Conservation (phyloP, 2,888 invertebrate species). For the Halictus ligatus region DNA sequence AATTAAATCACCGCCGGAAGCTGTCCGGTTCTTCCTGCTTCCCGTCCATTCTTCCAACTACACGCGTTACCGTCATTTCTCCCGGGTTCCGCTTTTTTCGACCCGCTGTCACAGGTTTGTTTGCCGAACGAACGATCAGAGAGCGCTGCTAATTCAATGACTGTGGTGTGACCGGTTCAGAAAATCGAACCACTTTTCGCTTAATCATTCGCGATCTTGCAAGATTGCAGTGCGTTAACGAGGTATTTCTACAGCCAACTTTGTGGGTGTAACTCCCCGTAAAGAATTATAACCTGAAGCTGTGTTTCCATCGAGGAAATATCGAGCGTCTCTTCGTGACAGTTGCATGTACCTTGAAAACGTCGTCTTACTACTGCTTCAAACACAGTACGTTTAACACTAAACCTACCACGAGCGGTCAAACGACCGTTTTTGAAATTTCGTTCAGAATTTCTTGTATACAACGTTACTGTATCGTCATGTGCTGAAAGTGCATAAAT, state of each 20-base stretch:
- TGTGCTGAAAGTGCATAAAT: too few species aligned
- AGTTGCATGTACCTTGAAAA: background rate
- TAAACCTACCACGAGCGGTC: too few species aligned
- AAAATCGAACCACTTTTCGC: background rate
- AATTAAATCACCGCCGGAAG: slow-evolving; percentile 72
- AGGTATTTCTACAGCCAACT: too few species aligned
- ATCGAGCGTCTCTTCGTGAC: too few species aligned
- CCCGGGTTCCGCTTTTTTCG: slow-evolving; percentile 4
- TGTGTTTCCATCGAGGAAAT: too few species aligned
- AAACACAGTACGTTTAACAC: too few species aligned
- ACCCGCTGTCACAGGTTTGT: background rate
- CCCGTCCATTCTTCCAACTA: slow-evolving; percentile 1
- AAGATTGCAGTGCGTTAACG: background rate
- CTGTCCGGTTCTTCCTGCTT: slow-evolving; percentile 25
- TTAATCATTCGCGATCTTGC: background rate
- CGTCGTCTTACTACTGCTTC: too few species aligned
- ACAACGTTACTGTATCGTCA: too few species aligned
- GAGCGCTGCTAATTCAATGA: background rate
- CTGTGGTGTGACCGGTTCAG: background rate
- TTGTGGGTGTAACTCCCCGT: background rate
- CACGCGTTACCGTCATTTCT: background rate
- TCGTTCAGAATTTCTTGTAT: too few species aligned
- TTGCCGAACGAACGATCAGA: background rate
- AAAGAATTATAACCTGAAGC: too few species aligned
- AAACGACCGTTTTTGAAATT: too few species aligned